Conservation (phyloP, 2,888 invertebrate genomes). For the Perizoma flavofasciatum region DNA sequence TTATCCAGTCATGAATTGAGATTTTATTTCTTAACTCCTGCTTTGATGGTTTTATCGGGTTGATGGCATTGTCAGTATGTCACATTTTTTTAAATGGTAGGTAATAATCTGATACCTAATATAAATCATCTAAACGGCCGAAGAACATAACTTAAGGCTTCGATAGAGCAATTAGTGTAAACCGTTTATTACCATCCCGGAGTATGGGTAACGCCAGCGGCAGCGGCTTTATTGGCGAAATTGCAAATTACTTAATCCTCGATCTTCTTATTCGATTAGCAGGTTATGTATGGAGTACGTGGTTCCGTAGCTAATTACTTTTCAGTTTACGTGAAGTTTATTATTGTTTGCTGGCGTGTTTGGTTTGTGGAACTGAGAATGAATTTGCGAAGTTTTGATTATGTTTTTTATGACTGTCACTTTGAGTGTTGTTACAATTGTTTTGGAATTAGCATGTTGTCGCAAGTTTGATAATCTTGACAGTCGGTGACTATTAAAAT, state of each 20-base stretch:
- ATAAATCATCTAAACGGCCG: no score
- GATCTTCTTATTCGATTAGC: conserved; percentile 61
- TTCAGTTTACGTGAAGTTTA: conserved; percentile 55
- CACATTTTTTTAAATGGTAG: conserved; percentile 3
- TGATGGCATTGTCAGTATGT: not conserved
- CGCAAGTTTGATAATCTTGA: not conserved
- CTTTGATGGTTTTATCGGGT: not conserved
- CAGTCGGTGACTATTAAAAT: no score
- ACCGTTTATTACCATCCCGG: conserved; percentile 57
- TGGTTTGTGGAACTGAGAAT: conserved; percentile 45
- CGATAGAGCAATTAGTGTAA: conserved; percentile 69
- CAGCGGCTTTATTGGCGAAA: conserved; percentile 72
- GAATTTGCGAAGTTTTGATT: conserved; percentile 56
- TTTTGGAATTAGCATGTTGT: conserved; percentile 8
- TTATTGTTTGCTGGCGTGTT: conserved; percentile 52
- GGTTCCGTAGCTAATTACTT: conserved; percentile 56
- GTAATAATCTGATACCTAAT: no score
- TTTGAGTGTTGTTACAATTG: conserved; percentile 23
- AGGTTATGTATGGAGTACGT: conserved; percentile 64
- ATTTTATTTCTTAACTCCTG: conserved; percentile 39
- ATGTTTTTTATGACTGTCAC: conserved; percentile 49
- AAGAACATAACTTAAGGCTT: conserved; percentile 40
- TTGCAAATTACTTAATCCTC: conserved; percentile 69
- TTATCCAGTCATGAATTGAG: conserved; percentile 42
- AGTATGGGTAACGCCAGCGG: conserved; percentile 61